A percentile compares a stretch with the other conserved stretches of the same genome.
Conservation (phyloP, 1,140 invertebrate genomes). For the Cecropterus lyciades region DNA sequence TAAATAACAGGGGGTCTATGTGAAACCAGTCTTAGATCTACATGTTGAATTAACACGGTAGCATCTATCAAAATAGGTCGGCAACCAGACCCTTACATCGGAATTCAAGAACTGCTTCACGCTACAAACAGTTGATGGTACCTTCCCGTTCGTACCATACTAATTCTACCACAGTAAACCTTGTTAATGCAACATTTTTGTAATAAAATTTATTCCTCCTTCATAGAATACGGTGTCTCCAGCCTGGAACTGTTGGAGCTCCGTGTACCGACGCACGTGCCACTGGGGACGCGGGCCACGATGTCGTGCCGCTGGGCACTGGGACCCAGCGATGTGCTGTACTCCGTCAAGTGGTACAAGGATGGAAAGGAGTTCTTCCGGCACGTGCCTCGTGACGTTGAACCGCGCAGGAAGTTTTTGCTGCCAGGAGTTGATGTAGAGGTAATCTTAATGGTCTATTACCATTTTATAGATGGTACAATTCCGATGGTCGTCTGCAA, state of each 20-base stretch:
- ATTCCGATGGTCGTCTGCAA: no score
- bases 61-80: no score
- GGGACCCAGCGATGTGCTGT: conserved; percentile 90
- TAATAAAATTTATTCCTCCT: conserved; percentile 37
- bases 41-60: no score
- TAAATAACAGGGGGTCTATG: no score
- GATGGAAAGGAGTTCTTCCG: conserved; percentile 95
- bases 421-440: conserved; percentile 92
- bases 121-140: no score
- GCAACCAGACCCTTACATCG: no score
- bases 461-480: no score
- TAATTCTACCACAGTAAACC: no score
- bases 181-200: no score
- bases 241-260: conserved; percentile 87
- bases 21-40: no score
- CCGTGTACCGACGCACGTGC: conserved; percentile 87
- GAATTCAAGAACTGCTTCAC: no score
- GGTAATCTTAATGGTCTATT: conserved; percentile 83
- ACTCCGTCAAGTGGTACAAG: conserved; percentile 96
- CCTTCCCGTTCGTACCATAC: no score
- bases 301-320: conserved; percentile 92
- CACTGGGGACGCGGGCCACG: conserved; percentile 86
- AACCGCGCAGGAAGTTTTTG: conserved; percentile 90
- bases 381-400: conserved; percentile 89
- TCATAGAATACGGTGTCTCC: conserved; percentile 66